These are phyloP conservation scores for Diachasma alloeum DNA, from an alignment of 1,140 invertebrate species.

Conservation along the genomic window DNA sequence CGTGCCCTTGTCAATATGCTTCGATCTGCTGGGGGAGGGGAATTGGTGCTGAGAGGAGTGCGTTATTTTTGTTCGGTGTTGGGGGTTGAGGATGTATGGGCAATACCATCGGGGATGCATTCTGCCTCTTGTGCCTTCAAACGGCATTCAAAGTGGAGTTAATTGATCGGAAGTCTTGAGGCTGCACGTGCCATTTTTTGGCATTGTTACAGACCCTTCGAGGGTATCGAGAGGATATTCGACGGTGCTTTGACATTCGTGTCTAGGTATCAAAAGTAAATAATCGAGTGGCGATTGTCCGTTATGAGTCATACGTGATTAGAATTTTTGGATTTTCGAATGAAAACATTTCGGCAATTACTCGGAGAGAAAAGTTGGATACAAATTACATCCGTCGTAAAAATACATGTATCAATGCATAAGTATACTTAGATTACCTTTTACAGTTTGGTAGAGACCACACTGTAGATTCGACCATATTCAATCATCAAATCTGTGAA, in stretches of 20 bases:
- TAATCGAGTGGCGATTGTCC: not conserved
- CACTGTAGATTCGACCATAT: too few species aligned
- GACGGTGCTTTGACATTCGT: constrained; percentile 31
- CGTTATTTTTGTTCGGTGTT: constrained; percentile 27
- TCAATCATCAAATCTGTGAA: too few species aligned
- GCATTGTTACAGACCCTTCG: constrained; percentile 34
- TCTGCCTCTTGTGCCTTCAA: not conserved
- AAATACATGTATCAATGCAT: too few species aligned
- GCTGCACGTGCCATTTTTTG: constrained; percentile 52
- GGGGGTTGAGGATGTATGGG: constrained; percentile 26
- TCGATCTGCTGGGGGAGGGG: constrained; percentile 46
- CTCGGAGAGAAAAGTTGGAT: too few species aligned
- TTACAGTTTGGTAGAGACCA: too few species aligned
- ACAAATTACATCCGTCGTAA: too few species aligned
- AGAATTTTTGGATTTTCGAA: too few species aligned
- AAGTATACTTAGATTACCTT: too few species aligned
- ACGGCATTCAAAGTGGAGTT: constrained; percentile 50
- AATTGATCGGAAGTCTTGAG: constrained; percentile 59
- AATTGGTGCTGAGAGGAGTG: constrained; percentile 38
- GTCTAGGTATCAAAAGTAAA: constrained; percentile 17
- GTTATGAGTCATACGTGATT: too few species aligned
- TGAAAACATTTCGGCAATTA: too few species aligned
- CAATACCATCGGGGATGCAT: not conserved
- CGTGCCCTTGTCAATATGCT: constrained; percentile 55
- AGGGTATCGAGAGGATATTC: constrained; percentile 16